Evolutionary conservation across 2,113 vertebrate species (phyloP), one percentile per base, ranked within the genome.

Genomic region (Lutjanus erythropterus): DNA sequence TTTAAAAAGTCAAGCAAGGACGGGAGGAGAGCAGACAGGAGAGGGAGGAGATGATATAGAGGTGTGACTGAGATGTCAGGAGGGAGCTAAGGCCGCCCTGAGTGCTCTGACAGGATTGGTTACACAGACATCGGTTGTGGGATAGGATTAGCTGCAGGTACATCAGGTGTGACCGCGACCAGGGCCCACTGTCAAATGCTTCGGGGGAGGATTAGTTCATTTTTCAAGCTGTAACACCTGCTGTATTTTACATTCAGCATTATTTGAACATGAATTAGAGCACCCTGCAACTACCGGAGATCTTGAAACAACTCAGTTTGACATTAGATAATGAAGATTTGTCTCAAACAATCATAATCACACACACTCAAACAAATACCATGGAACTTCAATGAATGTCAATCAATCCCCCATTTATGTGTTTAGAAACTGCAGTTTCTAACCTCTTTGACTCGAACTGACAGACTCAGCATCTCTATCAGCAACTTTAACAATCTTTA

Each of bases 101-200:
- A 77, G 74, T 68, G 85, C 84, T 91, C 72, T 84, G 92, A 93
- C 85, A 79, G 88, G 89, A 92, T 92, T 93, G 91, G 86, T 89
- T 91, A 88, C 89, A 87, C 83, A 16, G 84, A 89, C 83, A 83
- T 88, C 50, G 87, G 89, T 85, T 85, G 90, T 86, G 66, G 71
- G 86, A 93, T 83, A 66, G 91, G 91, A 94, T 93, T 92, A 94
- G 83, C 86, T 88, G 83, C 87, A 92, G 89, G 85, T 92, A 83
- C 80, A 83, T 92, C 86, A 90, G 92, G 91, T 92, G 91, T 92
- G 90, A 94, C 91, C 47, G 60, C 42, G 33, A 85, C 84, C 75
- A 82, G 82, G 84, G 72, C 65, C 64, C 84, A 69, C 89, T 91
- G 91, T 90, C 84, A 92, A 87, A 84, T 59, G 90, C 80, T 69